Conservation (phyloP, 2,113 vertebrate species). For the Centrocercus urophasianus region DNA sequence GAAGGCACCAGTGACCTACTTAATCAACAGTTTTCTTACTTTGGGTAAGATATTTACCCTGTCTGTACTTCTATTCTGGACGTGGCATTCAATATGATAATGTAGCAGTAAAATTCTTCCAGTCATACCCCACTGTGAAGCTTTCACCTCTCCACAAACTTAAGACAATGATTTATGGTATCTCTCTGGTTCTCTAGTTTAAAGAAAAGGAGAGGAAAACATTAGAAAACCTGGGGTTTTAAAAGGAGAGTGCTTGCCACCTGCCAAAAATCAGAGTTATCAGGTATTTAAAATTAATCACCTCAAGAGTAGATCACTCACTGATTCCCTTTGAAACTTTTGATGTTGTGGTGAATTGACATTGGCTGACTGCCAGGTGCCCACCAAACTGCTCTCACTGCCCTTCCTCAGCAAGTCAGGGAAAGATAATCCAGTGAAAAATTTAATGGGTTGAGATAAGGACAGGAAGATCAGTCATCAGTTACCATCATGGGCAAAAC, state of each 20-base stretch:
- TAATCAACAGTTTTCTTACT: neutral
- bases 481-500: accelerated
- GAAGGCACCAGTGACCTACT: neutral
- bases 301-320: neutral
- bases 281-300: neutral
- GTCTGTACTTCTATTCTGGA: neutral
- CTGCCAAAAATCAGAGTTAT: neutral
- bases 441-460: neutral
- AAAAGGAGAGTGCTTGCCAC: neutral
- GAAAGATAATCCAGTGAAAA: neutral
- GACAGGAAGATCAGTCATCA: neutral
- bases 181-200: neutral
- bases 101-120: neutral
- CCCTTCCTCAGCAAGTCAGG: neutral
- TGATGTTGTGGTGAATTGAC: neutral
- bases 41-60: neutral
- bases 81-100: neutral
- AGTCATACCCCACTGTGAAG: neutral
- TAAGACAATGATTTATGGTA: neutral
- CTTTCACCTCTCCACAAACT: neutral
- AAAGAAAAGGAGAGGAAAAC: neutral
- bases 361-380: neutral
- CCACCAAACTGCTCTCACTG: neutral
- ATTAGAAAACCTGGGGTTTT: neutral
- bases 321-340: neutral